phyloP scores from a whole-genome alignment of 2,113 vertebrate species.

The Limnothrissa miodon region DNA sequence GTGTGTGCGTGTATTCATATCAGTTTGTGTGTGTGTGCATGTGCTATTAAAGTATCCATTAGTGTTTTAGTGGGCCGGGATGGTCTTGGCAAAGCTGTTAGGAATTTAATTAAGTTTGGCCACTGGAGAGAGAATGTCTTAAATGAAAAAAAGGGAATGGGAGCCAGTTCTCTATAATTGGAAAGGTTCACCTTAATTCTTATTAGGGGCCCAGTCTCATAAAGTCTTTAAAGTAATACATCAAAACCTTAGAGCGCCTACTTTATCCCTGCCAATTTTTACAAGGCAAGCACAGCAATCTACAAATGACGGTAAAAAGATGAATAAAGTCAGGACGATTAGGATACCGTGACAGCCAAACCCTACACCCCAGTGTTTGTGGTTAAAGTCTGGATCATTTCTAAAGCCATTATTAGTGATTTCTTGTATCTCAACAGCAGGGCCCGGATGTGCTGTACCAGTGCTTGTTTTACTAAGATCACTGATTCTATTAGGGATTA shows the following conservation, averaged over 20 bases:
- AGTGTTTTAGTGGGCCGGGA: conserved; percentile 37
- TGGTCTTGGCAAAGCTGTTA: conserved; percentile 46
- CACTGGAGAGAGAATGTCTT: conserved; percentile 46
- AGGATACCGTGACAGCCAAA: neutral
- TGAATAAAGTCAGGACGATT: too few species aligned
- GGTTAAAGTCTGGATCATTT: neutral
- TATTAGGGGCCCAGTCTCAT: conserved; percentile 23
- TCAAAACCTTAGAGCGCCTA: conserved; percentile 36
- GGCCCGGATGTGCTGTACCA: conserved; percentile 21
- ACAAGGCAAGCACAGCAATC: conserved; percentile 6
- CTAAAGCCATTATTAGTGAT: neutral
- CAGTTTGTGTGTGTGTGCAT: neutral
- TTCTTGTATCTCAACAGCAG: conserved; percentile 6
- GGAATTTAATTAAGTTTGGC: conserved; percentile 55
- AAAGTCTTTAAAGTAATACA: conserved; percentile 34
- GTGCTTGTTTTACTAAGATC: conserved; percentile 19
- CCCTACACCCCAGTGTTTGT: neutral
- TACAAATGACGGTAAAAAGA: conserved; percentile 7
- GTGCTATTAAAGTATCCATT: conserved; percentile 28
- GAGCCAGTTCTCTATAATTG: conserved; percentile 36
- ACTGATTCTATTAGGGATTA: conserved; percentile 31
- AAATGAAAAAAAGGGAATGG: conserved; percentile 43
- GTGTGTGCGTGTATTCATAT: neutral
- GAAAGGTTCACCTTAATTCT: conserved; percentile 43
- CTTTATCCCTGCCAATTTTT: conserved; percentile 27